Percentiles rank a stretch among this genome's conserved stretches.
phyloP scores from a whole-genome alignment of 2,797 vertebrate species.

The Echiichthys vipera region DNA sequence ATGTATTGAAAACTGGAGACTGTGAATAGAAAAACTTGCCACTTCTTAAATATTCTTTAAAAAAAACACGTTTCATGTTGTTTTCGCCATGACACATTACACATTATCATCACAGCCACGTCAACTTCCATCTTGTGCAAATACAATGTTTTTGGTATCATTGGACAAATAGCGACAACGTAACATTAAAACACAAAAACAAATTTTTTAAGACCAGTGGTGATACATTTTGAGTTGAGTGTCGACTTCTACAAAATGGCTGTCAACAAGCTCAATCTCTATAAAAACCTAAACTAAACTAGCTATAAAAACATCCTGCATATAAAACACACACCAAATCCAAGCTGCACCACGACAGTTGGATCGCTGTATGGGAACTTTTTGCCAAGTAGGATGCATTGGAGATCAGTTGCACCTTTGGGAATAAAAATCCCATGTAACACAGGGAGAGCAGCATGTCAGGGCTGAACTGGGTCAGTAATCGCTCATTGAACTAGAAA shows the following conservation, averaged over 20 bases:
- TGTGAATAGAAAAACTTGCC: not conserved
- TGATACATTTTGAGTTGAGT: not conserved
- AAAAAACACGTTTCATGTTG: not conserved
- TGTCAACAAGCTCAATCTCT: not conserved
- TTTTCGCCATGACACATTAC: not conserved
- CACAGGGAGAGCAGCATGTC: slow-evolving; percentile 17
- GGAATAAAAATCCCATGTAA: slow-evolving; percentile 54
- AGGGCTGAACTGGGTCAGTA: slow-evolving; percentile 32
- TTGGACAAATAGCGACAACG: not conserved
- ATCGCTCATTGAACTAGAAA: slow-evolving; percentile 1
- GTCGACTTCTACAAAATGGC: not conserved
- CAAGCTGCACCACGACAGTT: slow-evolving; percentile 20
- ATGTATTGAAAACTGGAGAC: not conserved
- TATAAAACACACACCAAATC: slow-evolving; percentile 16
- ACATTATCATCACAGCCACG: not conserved
- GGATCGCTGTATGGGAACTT: slow-evolving; percentile 28
- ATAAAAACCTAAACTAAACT: no score
- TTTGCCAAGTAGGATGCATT: slow-evolving; percentile 52
- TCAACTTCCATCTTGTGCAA: not conserved
- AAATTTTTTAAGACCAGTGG: not conserved
- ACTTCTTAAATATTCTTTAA: not conserved
- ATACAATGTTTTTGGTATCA: not conserved
- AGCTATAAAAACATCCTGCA: slow-evolving; percentile 1
- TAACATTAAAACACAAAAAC: not conserved
- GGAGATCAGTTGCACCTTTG: slow-evolving; percentile 58